A percentile compares a stretch with the other conserved stretches of the same genome.
Evolutionary conservation across 2,888 invertebrate species (phyloP).

Genomic region (Ectemnius cavifrons): DNA sequence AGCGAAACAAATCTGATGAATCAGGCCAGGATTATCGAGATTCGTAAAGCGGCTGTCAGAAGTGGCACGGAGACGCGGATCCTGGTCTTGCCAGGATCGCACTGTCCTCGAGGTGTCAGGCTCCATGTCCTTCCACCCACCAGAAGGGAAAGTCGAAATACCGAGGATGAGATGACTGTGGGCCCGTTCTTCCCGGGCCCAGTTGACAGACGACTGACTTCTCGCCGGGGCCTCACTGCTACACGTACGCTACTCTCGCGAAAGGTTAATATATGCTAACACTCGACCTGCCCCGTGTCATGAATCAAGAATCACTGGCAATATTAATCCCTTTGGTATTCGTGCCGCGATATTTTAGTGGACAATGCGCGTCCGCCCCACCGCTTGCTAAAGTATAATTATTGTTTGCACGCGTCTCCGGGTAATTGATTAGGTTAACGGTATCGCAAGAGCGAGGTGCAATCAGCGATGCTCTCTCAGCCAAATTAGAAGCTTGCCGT

Average conservation of each 20-base stretch:
- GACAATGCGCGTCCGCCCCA: slow-evolving; percentile 42
- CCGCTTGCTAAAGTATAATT: too few relatives aligned
- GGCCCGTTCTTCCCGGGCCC: slow-evolving; percentile 35
- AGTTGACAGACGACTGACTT: slow-evolving; percentile 39
- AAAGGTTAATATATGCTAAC: slow-evolving; percentile 66
- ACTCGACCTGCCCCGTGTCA: slow-evolving; percentile 46
- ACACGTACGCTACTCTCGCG: slow-evolving; percentile 6
- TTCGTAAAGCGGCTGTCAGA: slow-evolving; percentile 15
- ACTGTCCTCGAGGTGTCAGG: slow-evolving; percentile 51
- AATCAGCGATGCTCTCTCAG: too few relatives aligned
- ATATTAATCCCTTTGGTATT: slow-evolving; percentile 57
- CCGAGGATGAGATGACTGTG: slow-evolving; percentile 31
- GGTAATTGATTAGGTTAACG: too few relatives aligned
- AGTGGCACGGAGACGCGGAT: slow-evolving; percentile 42
- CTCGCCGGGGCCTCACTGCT: slow-evolving; percentile 5
- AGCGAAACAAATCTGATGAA: too few relatives aligned
- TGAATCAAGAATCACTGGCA: slow-evolving; percentile 48
- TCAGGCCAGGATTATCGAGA: too few relatives aligned
- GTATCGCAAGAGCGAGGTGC: too few relatives aligned
- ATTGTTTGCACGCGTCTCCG: too few relatives aligned
- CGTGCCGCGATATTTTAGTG: slow-evolving; percentile 62
- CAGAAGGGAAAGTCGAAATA: slow-evolving; percentile 63
- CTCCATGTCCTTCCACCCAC: slow-evolving; percentile 56
- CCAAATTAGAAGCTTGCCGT: too few relatives aligned
- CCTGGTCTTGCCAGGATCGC: slow-evolving; percentile 37